A percentile compares a stretch with the other conserved stretches of the same genome.
Evolutionary conservation across 2,888 invertebrate species (phyloP).

Genomic region (Eudemis profundana): DNA sequence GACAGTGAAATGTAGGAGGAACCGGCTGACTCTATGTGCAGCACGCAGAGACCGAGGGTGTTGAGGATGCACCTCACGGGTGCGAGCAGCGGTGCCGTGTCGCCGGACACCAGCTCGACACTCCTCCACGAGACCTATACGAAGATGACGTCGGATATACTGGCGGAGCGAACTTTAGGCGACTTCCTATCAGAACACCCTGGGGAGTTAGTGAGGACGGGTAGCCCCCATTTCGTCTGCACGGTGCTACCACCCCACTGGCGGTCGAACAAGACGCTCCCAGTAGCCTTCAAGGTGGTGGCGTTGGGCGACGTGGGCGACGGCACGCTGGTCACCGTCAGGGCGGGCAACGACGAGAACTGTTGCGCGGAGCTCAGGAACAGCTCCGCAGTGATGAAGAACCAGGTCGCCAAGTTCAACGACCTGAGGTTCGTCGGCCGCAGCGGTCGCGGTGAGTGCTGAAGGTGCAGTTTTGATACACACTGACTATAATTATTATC

Average conservation of each 20-base stretch:
- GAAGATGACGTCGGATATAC: slow-evolving; percentile 95
- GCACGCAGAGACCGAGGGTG: slow-evolving; percentile 81
- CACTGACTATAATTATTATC: slow-evolving; percentile 53
- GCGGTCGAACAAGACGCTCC: slow-evolving; percentile 99
- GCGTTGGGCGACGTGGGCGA: slow-evolving; percentile 97
- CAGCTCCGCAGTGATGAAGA: slow-evolving; percentile 98
- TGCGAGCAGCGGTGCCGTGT: slow-evolving; percentile 85
- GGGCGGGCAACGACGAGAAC: slow-evolving; percentile 99
- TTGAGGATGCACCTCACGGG: slow-evolving; percentile 84
- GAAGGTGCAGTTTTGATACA: slow-evolving; percentile 81
- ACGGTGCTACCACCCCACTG: slow-evolving; percentile 98
- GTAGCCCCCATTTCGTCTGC: slow-evolving; percentile 97
- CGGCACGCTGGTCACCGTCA: slow-evolving; percentile 97
- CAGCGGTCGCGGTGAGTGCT: slow-evolving; percentile 97
- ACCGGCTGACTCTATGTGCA: slow-evolving; percentile 77
- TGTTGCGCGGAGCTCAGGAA: slow-evolving; percentile 98
- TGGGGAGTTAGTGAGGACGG: slow-evolving; percentile 95
- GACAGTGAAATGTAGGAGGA: slow-evolving; percentile 71
- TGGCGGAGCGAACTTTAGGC: slow-evolving; percentile 94
- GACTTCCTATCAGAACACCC: slow-evolving; percentile 96
- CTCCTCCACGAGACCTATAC: slow-evolving; percentile 93
- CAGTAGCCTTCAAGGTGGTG: slow-evolving; percentile 98
- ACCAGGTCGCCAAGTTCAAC: slow-evolving; percentile 99
- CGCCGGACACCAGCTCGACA: slow-evolving; percentile 89
- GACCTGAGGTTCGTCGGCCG: slow-evolving; percentile 99